Conservation (phyloP, 2,113 vertebrate genomes). For the Sebastes schlegelii region DNA sequence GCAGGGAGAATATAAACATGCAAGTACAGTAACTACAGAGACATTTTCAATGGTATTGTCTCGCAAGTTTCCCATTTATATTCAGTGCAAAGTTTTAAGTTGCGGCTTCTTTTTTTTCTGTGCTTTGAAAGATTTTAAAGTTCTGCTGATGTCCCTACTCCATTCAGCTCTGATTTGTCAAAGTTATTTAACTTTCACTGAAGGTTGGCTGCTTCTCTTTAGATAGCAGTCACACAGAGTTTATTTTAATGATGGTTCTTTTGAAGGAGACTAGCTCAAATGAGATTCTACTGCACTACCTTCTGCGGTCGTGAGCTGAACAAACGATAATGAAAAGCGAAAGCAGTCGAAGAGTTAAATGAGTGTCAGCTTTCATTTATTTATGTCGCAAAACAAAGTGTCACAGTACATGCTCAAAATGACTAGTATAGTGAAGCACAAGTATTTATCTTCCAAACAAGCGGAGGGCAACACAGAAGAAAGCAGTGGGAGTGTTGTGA, state of each 20-base stretch:
- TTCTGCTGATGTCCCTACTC: conserved; percentile 16
- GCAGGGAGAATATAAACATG: conserved; percentile 22
- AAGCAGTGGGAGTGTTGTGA: background rate
- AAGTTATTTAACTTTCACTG: conserved; percentile 23
- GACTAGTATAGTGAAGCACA: background rate
- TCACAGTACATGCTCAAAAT: background rate
- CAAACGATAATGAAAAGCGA: conserved; percentile 23
- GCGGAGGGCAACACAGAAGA: background rate
- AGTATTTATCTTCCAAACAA: background rate
- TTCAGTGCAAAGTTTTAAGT: conserved; percentile 14
- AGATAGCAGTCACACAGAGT: conserved; percentile 19
- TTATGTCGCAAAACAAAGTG: conserved; percentile 7
- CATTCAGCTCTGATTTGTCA: conserved; percentile 26
- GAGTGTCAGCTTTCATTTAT: conserved; percentile 7
- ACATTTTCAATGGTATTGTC: background rate
- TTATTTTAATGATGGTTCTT: conserved; percentile 40
- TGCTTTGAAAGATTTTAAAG: conserved; percentile 17
- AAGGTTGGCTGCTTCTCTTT: conserved; percentile 12
- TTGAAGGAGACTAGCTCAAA: background rate
- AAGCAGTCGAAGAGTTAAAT: background rate
- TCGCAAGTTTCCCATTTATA: conserved; percentile 21
- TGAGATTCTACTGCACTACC: conserved; percentile 15
- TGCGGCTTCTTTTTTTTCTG: background rate
- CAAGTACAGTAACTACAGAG: background rate
- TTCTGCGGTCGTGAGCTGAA: conserved; percentile 15